These are phyloP conservation scores for Tupaia chinensis DNA, from an alignment of 2,113 vertebrate genomes.

Conservation along the genomic window DNA sequence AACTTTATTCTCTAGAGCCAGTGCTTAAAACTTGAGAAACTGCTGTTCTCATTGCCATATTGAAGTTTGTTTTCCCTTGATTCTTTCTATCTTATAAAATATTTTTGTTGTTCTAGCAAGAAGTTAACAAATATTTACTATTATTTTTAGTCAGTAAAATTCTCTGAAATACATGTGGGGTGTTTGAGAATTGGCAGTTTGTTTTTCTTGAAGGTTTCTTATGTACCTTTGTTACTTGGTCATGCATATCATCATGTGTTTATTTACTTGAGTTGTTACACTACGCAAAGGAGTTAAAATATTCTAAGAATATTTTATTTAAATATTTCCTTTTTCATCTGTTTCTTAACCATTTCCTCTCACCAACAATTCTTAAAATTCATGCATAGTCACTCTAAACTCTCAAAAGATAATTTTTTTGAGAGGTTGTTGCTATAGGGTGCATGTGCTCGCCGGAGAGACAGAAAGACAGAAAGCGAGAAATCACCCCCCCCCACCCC, in stretches of 20 bases:
- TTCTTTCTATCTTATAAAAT: constrained; percentile 19
- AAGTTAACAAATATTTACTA: background rate
- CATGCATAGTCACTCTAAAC: background rate
- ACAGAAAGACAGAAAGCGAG: too few relatives aligned
- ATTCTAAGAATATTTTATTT: background rate
- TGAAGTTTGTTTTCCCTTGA: background rate
- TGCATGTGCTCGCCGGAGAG: too few relatives aligned
- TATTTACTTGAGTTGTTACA: background rate
- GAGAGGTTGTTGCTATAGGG: too few relatives aligned
- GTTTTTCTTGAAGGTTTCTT: background rate
- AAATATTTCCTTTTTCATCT: background rate
- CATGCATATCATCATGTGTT: background rate
- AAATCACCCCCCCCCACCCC: too few relatives aligned
- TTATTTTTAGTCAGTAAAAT: background rate
- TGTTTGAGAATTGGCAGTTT: background rate
- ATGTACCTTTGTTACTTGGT: background rate
- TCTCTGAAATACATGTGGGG: constrained; percentile 14
- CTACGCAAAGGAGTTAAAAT: background rate
- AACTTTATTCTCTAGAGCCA: constrained; percentile 9
- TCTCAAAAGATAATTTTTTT: background rate
- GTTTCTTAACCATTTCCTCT: constrained; percentile 26
- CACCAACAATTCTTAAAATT: constrained; percentile 20
- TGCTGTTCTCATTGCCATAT: background rate
- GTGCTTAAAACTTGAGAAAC: background rate
- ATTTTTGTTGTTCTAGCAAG: background rate